Conservation (phyloP, 2,113 vertebrate genomes). For the Pardalotus punctatus region DNA sequence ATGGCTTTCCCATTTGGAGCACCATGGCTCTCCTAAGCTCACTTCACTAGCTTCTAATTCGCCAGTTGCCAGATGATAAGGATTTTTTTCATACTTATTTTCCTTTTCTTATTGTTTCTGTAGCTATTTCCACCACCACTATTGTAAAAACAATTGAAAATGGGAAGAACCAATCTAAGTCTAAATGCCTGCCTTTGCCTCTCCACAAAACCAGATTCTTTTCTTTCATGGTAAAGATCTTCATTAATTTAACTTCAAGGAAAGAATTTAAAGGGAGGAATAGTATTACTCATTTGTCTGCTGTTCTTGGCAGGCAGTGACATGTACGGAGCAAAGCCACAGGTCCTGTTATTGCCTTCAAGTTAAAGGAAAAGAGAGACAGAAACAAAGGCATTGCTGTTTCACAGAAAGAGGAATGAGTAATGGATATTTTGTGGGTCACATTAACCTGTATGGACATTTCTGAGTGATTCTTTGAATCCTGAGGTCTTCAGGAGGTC, state of each 20-base stretch:
- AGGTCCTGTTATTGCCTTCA: conserved; percentile 12
- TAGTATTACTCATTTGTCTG: conserved; percentile 31
- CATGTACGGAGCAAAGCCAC: background rate
- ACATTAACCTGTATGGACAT: background rate
- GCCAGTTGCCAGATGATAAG: background rate
- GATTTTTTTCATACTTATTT: background rate
- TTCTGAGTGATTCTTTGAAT: conserved; percentile 15
- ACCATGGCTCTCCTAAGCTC: background rate
- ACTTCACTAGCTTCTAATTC: background rate
- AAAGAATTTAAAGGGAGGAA: conserved; percentile 48
- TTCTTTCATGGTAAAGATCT: conserved; percentile 17
- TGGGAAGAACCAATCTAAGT: background rate
- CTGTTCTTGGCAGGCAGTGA: conserved; percentile 48
- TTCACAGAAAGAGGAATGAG: conserved; percentile 12
- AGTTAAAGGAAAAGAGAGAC: background rate
- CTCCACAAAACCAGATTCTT: background rate
- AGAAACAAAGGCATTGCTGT: conserved; percentile 26
- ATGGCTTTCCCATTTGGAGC: background rate
- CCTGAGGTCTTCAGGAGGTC: conserved; percentile 4
- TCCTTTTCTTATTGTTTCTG: background rate
- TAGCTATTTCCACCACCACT: background rate
- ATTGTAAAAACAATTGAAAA: background rate
- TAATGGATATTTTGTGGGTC: conserved; percentile 18
- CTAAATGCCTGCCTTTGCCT: background rate
- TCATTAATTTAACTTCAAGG: conserved; percentile 52